A percentile compares a stretch with the other conserved stretches of the same genome.
Conservation (phyloP, 2,888 invertebrate genomes). For the Lacanobia wlatinum region DNA sequence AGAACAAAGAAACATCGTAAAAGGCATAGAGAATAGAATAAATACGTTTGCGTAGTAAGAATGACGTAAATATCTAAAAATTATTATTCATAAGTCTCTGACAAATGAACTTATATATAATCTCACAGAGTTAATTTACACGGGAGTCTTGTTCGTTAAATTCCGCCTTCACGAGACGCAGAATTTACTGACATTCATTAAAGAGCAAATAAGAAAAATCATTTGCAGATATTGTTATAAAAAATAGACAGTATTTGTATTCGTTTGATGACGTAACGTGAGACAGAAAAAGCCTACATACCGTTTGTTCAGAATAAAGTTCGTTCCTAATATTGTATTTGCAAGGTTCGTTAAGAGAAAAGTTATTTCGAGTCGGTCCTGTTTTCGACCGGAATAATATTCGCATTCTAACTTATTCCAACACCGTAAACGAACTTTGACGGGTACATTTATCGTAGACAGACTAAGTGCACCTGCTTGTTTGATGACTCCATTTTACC, state of each 20-base stretch:
- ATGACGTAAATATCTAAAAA: constrained; percentile 40
- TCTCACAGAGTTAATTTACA: constrained; percentile 34
- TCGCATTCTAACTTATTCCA: constrained; percentile 16
- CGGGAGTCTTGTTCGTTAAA: constrained; percentile 25
- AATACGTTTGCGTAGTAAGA: constrained; percentile 22
- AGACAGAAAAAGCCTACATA: background rate
- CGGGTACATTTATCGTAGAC: constrained; percentile 17
- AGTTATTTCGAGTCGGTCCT: background rate
- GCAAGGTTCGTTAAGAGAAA: background rate
- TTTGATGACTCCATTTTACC: constrained; percentile 21
- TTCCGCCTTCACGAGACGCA: constrained; percentile 10
- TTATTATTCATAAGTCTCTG: constrained; percentile 49
- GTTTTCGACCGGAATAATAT: constrained; percentile 15
- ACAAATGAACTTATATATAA: constrained; percentile 39
- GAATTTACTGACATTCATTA: constrained; percentile 12
- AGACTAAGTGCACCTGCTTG: constrained; percentile 33
- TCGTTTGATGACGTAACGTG: constrained; percentile 14
- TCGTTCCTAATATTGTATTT: constrained; percentile 7
- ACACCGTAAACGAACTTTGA: constrained; percentile 24
- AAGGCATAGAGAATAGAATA: constrained; percentile 11
- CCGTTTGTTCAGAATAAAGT: background rate
- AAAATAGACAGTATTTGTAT: constrained; percentile 1
- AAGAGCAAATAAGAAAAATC: constrained; percentile 14
- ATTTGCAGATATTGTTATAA: background rate
- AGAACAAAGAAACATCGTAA: constrained; percentile 31